phyloP scores from a whole-genome alignment of 2,797 vertebrate genomes.

The Pseudochaenichthys georgianus region DNA sequence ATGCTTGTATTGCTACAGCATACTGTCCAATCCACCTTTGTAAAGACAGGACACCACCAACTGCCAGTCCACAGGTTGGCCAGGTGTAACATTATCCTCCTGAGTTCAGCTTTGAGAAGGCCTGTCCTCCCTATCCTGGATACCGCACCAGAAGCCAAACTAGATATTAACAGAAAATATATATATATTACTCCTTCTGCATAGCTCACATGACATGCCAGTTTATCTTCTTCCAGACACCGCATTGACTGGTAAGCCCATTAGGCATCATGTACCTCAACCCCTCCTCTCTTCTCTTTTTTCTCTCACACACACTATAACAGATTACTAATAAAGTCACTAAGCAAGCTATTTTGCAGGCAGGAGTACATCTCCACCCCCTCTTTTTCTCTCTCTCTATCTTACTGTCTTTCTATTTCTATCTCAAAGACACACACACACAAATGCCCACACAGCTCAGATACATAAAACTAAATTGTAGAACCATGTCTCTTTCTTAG shows the following conservation, averaged over 20 bases:
- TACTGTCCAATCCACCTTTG: slow-evolving; percentile 5
- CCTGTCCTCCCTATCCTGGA: neutral
- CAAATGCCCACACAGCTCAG: slow-evolving; percentile 21
- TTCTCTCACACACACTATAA: slow-evolving; percentile 23
- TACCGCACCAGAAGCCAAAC: slow-evolving; percentile 23
- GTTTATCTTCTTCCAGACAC: slow-evolving; percentile 45
- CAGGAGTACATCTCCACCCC: slow-evolving; percentile 18
- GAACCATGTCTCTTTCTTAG: slow-evolving; percentile 57
- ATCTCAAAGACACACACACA: neutral
- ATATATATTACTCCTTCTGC: neutral
- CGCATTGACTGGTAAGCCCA: slow-evolving; percentile 39
- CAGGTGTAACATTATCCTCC: slow-evolving; percentile 15
- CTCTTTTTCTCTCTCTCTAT: slow-evolving; percentile 7
- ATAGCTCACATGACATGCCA: slow-evolving; percentile 3
- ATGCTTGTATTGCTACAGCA: neutral
- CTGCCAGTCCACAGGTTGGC: slow-evolving; percentile 11
- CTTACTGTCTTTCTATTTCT: slow-evolving; percentile 10
- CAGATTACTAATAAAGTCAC: slow-evolving; percentile 67
- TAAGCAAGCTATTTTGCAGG: slow-evolving; percentile 44
- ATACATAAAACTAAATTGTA: slow-evolving; percentile 50
- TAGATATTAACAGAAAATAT: slow-evolving; percentile 2
- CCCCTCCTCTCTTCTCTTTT: slow-evolving; percentile 10
- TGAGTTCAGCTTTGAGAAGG: slow-evolving; percentile 18
- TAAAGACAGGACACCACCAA: slow-evolving; percentile 10
- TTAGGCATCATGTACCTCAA: slow-evolving; percentile 49